Evolutionary conservation across 2,797 vertebrate genomes (phyloP).

Genomic region (Perdix hodgsoniae): DNA sequence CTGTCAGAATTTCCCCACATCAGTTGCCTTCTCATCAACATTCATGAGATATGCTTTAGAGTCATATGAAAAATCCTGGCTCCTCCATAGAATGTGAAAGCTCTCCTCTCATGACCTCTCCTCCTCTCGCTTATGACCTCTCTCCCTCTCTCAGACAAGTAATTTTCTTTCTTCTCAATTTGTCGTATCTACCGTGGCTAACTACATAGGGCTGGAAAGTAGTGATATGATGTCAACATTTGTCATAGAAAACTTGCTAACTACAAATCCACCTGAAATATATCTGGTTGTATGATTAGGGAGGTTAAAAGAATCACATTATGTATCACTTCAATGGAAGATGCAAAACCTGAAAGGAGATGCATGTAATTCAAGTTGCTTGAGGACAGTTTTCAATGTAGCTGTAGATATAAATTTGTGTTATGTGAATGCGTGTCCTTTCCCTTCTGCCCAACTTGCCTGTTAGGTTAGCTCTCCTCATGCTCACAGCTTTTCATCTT

Average conservation of each 20-base stretch:
- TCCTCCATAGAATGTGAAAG: neutral
- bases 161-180: neutral
- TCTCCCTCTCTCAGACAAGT: neutral
- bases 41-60: neutral
- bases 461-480: neutral
- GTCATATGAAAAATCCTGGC: neutral
- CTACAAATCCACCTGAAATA: neutral
- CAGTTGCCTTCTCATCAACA: neutral
- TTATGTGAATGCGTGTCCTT: neutral
- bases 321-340: neutral
- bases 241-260: neutral
- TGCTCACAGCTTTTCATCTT: neutral
- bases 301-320: neutral
- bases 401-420: neutral
- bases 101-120: neutral
- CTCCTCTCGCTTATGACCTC: neutral
- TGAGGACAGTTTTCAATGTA: neutral
- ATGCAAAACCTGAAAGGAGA: neutral
- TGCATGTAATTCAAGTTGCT: neutral
- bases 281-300: neutral
- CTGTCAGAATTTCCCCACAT: neutral
- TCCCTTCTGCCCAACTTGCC: neutral
- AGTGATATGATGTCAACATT: neutral
- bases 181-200: neutral
- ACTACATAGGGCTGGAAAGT: neutral